Evolutionary conservation across 2,888 invertebrate species (phyloP).

Genomic region (Leptothorax acervorum): DNA sequence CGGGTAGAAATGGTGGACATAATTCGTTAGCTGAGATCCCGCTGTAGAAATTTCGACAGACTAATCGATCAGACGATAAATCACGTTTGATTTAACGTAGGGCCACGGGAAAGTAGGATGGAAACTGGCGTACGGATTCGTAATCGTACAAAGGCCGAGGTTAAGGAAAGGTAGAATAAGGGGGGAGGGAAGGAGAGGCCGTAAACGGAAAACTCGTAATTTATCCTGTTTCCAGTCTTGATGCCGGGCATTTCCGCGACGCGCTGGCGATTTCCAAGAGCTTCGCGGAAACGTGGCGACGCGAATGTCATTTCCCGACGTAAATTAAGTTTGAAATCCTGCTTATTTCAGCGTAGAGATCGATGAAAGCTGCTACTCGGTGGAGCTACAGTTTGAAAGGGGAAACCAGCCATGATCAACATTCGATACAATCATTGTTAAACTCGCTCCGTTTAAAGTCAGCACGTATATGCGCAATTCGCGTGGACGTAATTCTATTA

Average conservation of each 20-base stretch:
- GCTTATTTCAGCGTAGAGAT: slow-evolving; percentile 66
- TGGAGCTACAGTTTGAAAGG: slow-evolving; percentile 57
- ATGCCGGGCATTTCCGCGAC: slow-evolving; percentile 50
- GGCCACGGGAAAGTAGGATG: slow-evolving; percentile 46
- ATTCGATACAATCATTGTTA: slow-evolving; percentile 66
- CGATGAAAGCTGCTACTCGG: slow-evolving; percentile 59
- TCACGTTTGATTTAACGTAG: slow-evolving; percentile 67
- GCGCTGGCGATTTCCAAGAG: slow-evolving; percentile 57
- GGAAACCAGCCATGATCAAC: slow-evolving; percentile 52
- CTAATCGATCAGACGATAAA: slow-evolving; percentile 70
- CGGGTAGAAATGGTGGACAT: slow-evolving; percentile 60
- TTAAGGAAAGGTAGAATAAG: not conserved
- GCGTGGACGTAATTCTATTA: slow-evolving; percentile 34
- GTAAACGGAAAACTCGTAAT: slow-evolving; percentile 58
- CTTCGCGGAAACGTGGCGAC: slow-evolving; percentile 62
- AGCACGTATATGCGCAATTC: slow-evolving; percentile 39
- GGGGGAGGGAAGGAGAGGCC: not conserved
- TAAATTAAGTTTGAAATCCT: slow-evolving; percentile 67
- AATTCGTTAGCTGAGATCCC: slow-evolving; percentile 61
- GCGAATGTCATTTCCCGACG: slow-evolving; percentile 66
- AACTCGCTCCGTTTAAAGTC: slow-evolving; percentile 51
- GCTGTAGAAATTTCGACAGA: slow-evolving; percentile 63
- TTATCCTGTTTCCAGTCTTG: slow-evolving; percentile 59
- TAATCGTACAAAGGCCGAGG: slow-evolving; percentile 43
- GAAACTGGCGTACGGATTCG: slow-evolving; percentile 53